Conservation (phyloP, 1,140 invertebrate genomes). For the Campoletis sonorensis region DNA sequence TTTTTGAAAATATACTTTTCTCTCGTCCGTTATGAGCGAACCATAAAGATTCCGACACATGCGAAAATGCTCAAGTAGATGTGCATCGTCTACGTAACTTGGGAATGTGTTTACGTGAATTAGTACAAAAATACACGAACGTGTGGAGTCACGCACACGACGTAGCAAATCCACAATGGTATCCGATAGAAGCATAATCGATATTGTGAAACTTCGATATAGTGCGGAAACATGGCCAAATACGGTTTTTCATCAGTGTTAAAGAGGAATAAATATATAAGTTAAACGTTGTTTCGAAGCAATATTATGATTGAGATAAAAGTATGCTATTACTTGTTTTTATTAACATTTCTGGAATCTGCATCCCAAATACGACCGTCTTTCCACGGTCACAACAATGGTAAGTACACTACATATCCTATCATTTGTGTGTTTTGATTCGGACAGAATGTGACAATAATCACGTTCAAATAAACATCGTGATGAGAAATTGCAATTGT, state of each 20-base stretch:
- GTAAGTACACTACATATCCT: slow-evolving; percentile 59
- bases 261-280: slow-evolving; percentile 38
- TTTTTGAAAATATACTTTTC: no score
- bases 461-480: slow-evolving; percentile 1
- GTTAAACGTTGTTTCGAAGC: slow-evolving; percentile 53
- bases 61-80: no score
- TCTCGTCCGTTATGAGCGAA: no score
- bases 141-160: background rate
- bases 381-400: slow-evolving; percentile 74
- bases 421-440: slow-evolving; percentile 32
- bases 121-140: background rate
- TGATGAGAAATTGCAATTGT: background rate
- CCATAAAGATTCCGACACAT: no score
- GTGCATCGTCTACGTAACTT: no score
- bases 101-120: background rate
- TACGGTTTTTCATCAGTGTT: slow-evolving; percentile 60
- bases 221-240: slow-evolving; percentile 63
- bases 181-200: slow-evolving; percentile 57
- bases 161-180: slow-evolving; percentile 22
- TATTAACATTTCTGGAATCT: slow-evolving; percentile 70
- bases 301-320: slow-evolving; percentile 73
- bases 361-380: slow-evolving; percentile 71
- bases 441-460: background rate
- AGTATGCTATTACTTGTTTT: slow-evolving; percentile 70
- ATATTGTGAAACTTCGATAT: slow-evolving; percentile 61